Percentiles rank a stretch among this genome's conserved stretches.
Evolutionary conservation across 2,113 vertebrate genomes (phyloP).

Genomic region (Melanocharis versteri): DNA sequence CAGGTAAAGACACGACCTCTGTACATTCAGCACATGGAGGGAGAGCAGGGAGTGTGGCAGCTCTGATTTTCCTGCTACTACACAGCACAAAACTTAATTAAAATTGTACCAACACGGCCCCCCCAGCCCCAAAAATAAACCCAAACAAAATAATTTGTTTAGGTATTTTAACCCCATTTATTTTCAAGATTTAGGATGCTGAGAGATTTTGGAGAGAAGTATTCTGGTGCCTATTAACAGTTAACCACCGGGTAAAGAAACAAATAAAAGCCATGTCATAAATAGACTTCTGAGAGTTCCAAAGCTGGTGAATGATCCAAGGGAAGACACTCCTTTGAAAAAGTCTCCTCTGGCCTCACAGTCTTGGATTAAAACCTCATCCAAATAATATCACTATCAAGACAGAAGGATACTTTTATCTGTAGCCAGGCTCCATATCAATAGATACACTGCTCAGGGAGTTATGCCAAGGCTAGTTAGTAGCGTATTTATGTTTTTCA

Average conservation of each 20-base stretch:
- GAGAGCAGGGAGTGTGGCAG: not conserved
- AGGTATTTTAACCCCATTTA: not conserved
- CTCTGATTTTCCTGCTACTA: not conserved
- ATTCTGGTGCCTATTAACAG: not conserved
- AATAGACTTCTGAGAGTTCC: not conserved
- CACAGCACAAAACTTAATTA: not conserved
- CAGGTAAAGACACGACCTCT: not conserved
- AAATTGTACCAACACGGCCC: not conserved
- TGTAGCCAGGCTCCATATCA: not conserved
- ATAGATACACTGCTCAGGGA: not conserved
- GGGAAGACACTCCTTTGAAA: not conserved
- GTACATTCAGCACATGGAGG: not conserved
- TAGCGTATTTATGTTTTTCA: not conserved
- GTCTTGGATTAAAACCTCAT: not conserved
- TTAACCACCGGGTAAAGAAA: not conserved
- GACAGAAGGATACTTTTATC: not conserved
- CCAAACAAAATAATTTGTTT: not conserved
- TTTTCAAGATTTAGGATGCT: not conserved
- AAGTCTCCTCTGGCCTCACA: not conserved
- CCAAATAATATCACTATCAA: not conserved
- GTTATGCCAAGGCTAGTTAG: not conserved
- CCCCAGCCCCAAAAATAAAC: too few relatives aligned
- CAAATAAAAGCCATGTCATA: not conserved
- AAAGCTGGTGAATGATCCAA: not conserved
- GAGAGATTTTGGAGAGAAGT: not conserved